These are phyloP conservation scores for Aleiodes testaceus DNA, from an alignment of 2,888 invertebrate genomes.

Conservation along the genomic window DNA sequence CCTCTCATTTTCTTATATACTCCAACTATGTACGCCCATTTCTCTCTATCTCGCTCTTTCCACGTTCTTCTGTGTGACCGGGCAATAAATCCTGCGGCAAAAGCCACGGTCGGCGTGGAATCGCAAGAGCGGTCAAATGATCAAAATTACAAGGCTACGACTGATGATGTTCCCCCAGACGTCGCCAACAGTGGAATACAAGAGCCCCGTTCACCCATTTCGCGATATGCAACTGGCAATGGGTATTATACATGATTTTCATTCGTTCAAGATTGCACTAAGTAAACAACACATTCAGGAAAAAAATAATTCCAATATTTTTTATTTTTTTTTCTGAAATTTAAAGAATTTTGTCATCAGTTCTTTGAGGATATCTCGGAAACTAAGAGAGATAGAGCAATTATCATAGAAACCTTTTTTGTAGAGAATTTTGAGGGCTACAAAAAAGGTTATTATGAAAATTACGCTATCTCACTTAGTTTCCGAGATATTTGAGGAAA, in stretches of 20 bases:
- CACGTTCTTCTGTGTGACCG: slow-evolving; percentile 45
- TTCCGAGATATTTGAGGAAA: neutral
- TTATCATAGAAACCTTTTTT: too few species aligned
- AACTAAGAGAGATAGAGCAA: too few species aligned
- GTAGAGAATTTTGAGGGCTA: too few species aligned
- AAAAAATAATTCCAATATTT: neutral
- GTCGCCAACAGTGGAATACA: slow-evolving; percentile 54
- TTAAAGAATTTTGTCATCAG: too few species aligned
- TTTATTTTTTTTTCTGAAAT: neutral
- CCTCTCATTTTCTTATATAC: slow-evolving; percentile 1
- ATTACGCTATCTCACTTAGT: too few species aligned
- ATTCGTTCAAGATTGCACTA: slow-evolving; percentile 26
- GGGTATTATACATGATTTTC: slow-evolving; percentile 16
- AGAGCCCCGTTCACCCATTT: slow-evolving; percentile 52
- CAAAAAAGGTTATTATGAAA: too few species aligned
- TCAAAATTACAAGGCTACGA: slow-evolving; percentile 72
- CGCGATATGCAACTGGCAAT: slow-evolving; percentile 21
- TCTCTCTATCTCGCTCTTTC: slow-evolving; percentile 27
- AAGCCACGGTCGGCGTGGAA: slow-evolving; percentile 54
- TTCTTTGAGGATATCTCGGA: too few species aligned
- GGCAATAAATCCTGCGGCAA: slow-evolving; percentile 68
- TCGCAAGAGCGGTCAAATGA: slow-evolving; percentile 70
- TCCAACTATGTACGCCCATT: slow-evolving; percentile 47
- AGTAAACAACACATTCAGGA: slow-evolving; percentile 28
- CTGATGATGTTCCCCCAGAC: slow-evolving; percentile 69